These are phyloP conservation scores for Psilopsiagon aymara DNA, from an alignment of 2,113 vertebrate genomes.

Conservation along the genomic window DNA sequence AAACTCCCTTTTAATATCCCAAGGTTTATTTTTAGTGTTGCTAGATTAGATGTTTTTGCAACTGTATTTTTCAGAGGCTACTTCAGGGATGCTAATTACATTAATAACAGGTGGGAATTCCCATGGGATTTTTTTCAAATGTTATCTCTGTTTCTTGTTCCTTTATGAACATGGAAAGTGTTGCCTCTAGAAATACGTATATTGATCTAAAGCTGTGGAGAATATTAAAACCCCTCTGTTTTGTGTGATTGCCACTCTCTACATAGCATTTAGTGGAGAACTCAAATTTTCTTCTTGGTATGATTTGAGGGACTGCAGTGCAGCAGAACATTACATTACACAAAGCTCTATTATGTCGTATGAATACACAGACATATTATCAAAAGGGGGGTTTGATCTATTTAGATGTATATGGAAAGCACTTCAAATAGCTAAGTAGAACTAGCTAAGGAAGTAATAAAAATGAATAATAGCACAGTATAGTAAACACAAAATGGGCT, in stretches of 20 bases:
- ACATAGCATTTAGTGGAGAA: neutral
- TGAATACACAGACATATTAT: conserved; percentile 46
- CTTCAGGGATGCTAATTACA: conserved; percentile 20
- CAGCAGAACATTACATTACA: conserved; percentile 45
- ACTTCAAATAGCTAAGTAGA: conserved; percentile 61
- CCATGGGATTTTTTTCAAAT: conserved; percentile 31
- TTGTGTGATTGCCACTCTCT: conserved; percentile 5
- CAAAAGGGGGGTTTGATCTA: conserved; percentile 37
- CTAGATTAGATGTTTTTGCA: conserved; percentile 40
- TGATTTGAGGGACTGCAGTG: conserved; percentile 50
- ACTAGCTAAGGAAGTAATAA: conserved; percentile 58
- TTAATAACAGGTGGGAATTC: conserved; percentile 48
- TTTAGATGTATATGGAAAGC: conserved; percentile 57
- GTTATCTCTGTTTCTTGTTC: conserved; percentile 3
- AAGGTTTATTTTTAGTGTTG: conserved; percentile 1
- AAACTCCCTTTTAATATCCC: neutral
- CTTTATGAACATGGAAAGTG: neutral
- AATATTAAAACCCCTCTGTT: neutral
- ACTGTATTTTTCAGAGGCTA: neutral
- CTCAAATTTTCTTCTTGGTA: neutral
- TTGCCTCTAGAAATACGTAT: neutral
- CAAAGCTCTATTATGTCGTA: conserved; percentile 10
- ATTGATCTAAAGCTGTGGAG: neutral
- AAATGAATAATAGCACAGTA: conserved; percentile 31
- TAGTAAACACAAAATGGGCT: conserved; percentile 64